Evolutionary conservation across 2,797 vertebrate species (phyloP).

Genomic region (Crocidura indochinensis): DNA sequence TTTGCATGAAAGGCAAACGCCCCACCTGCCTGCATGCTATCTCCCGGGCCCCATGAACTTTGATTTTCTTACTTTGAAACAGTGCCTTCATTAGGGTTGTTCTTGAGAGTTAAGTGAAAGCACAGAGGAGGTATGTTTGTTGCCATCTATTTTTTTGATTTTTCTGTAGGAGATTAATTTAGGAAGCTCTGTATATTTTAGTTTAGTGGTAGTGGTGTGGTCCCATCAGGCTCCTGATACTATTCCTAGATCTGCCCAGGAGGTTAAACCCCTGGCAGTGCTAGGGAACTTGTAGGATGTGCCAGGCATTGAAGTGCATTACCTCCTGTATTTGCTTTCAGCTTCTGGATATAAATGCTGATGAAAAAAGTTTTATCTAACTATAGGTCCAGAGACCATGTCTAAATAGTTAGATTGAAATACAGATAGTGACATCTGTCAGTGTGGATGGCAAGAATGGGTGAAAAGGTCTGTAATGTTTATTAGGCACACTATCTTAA

Average conservation of each 20-base stretch:
- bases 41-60: no score
- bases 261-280: no score
- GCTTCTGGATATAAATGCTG: not conserved
- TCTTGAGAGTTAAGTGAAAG: conserved; percentile 36
- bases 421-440: not conserved
- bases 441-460: conserved; percentile 47
- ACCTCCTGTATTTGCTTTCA: no score
- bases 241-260: no score
- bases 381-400: not conserved
- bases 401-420: not conserved
- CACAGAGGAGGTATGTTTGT: not conserved
- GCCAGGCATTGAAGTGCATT: no score
- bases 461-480: not conserved
- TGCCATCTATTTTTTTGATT: not conserved
- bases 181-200: not conserved
- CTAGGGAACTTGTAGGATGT: no score
- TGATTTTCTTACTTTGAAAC: conserved; percentile 39
- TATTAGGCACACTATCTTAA: not conserved
- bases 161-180: not conserved
- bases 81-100: not conserved
- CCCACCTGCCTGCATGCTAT: no score
- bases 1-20: no score
- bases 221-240: no score
- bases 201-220: no score
- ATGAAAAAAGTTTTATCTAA: conserved; percentile 8